These are phyloP conservation scores for Phalanger gymnotis DNA, from an alignment of 2,797 vertebrate species.

Conservation along the genomic window DNA sequence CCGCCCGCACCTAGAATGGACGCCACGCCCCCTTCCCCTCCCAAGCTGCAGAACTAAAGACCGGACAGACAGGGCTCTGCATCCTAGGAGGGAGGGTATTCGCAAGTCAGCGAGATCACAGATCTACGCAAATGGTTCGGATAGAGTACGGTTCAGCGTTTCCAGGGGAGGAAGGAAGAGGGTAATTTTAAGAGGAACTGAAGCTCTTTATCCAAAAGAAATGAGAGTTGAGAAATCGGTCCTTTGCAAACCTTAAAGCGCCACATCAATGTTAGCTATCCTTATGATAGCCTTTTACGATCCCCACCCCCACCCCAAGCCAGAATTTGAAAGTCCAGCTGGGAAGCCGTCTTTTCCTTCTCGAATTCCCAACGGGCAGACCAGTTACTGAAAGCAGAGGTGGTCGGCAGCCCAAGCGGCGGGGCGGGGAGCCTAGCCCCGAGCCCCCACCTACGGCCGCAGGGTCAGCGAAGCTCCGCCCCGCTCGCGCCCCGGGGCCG, in stretches of 20 bases:
- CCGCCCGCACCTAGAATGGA: background rate
- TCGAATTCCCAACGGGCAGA: background rate
- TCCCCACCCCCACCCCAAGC: background rate
- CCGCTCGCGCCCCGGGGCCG: background rate
- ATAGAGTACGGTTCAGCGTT: background rate
- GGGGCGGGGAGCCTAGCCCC: background rate
- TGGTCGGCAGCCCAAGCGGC: background rate
- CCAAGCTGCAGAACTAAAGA: background rate
- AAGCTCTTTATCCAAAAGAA: background rate
- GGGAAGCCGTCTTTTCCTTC: background rate
- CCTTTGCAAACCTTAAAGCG: background rate
- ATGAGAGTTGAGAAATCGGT: background rate
- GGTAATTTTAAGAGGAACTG: background rate
- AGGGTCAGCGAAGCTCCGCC: slow-evolving; percentile 24
- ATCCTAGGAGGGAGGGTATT: background rate
- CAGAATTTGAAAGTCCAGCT: no score
- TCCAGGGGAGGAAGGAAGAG: background rate
- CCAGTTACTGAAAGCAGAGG: no score
- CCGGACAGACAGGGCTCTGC: background rate
- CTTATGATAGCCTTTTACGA: background rate
- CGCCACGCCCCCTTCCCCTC: background rate
- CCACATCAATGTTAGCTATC: background rate
- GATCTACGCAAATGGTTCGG: no score
- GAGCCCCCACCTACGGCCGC: background rate
- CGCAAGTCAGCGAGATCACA: background rate